These are phyloP conservation scores for Grallaria varia DNA, from an alignment of 2,113 vertebrate genomes.

Conservation along the genomic window DNA sequence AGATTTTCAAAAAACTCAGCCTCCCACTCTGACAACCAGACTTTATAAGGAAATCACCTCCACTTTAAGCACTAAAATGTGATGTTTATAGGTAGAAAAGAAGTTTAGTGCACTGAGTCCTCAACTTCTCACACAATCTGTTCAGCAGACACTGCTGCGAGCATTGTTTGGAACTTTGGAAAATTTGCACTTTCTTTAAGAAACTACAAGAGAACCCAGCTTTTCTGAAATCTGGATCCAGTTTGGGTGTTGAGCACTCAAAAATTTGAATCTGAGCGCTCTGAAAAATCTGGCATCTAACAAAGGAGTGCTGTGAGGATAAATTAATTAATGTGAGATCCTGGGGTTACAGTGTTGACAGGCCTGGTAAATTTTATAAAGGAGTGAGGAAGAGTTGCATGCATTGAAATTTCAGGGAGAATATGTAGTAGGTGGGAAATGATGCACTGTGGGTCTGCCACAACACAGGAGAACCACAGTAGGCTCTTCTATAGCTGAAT, in stretches of 20 bases:
- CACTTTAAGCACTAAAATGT: background rate
- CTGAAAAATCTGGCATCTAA: background rate
- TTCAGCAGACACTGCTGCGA: background rate
- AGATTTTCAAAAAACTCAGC: background rate
- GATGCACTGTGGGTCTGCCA: background rate
- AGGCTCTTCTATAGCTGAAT: background rate
- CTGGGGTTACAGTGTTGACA: background rate
- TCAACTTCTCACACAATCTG: background rate
- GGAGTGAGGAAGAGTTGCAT: background rate
- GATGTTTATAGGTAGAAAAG: background rate
- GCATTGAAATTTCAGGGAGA: background rate
- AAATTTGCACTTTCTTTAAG: background rate
- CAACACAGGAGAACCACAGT: background rate
- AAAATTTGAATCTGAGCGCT: background rate
- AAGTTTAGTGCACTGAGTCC: background rate
- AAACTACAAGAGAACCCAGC: background rate
- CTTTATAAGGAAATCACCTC: slow-evolving; percentile 5
- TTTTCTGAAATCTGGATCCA: background rate
- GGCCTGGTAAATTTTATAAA: background rate
- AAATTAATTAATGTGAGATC: slow-evolving; percentile 7
- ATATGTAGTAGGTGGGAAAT: background rate
- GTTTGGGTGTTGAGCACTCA: background rate
- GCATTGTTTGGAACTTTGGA: background rate
- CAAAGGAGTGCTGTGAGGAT: background rate
- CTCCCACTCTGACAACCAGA: slow-evolving; percentile 30